A percentile compares a stretch with the other conserved stretches of the same genome.
These are phyloP conservation scores for Megamerina dolium DNA, from an alignment of 2,888 invertebrate genomes.

Conservation along the genomic window DNA sequence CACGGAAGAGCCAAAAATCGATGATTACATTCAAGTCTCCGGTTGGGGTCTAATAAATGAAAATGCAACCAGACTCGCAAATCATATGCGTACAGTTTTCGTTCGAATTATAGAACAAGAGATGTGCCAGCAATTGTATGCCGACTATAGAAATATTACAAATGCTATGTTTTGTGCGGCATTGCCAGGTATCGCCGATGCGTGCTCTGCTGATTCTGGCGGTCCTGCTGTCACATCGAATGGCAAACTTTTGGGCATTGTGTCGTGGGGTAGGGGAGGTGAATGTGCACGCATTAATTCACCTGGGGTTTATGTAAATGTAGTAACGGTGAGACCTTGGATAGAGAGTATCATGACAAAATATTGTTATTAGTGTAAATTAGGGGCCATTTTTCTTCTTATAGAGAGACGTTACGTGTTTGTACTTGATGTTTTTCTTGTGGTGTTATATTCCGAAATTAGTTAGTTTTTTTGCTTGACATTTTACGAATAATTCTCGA, in stretches of 20 bases:
- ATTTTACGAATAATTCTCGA: too few species aligned
- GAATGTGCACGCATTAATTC: constrained; percentile 52
- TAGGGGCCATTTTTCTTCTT: not conserved
- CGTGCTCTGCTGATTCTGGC: constrained; percentile 44
- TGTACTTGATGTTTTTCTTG: too few species aligned
- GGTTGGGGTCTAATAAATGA: constrained; percentile 36
- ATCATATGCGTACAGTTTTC: constrained; percentile 33
- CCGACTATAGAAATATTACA: constrained; percentile 29
- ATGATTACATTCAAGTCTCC: constrained; percentile 29
- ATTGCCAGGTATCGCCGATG: constrained; percentile 32
- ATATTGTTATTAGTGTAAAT: constrained; percentile 24
- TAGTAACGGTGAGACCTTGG: constrained; percentile 28
- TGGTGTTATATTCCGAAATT: too few species aligned
- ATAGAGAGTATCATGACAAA: constrained; percentile 23
- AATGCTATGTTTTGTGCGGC: constrained; percentile 35
- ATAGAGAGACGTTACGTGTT: too few species aligned
- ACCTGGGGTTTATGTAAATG: constrained; percentile 66
- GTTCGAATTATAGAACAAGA: constrained; percentile 26
- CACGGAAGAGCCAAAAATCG: constrained; percentile 16
- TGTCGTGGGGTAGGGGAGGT: constrained; percentile 52
- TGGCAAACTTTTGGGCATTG: constrained; percentile 56
- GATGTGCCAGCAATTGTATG: constrained; percentile 26
- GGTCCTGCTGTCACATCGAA: constrained; percentile 35
- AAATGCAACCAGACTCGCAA: constrained; percentile 21
- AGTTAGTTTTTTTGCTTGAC: too few species aligned